phyloP scores from a whole-genome alignment of 35 echinoderm and acorn worm species.

The Heliocidaris tuberculata region DNA sequence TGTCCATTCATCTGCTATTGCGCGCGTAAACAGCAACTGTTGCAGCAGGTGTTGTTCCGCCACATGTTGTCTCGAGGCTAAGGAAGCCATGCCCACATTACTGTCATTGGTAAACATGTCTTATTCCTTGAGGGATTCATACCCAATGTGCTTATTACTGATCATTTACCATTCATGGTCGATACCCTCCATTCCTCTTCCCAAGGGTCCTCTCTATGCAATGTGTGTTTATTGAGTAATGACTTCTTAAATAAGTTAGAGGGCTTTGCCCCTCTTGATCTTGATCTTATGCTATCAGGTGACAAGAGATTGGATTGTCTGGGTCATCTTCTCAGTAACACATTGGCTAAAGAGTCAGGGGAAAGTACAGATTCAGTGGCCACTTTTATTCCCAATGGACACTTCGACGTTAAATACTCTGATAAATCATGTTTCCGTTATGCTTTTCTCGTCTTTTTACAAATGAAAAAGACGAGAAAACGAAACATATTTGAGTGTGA shows the following conservation, averaged over 20 bases:
- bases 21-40: too few relatives aligned
- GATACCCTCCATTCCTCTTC: not conserved
- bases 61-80: too few relatives aligned
- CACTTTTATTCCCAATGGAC: not conserved
- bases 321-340: not conserved
- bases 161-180: not conserved
- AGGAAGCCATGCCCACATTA: too few relatives aligned
- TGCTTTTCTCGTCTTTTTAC: too few relatives aligned
- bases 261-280: not conserved
- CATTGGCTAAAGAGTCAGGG: not conserved
- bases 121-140: not conserved
- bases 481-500: too few relatives aligned
- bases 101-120: not conserved
- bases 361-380: not conserved
- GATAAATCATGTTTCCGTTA: not conserved
- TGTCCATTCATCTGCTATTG: too few relatives aligned
- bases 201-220: not conserved
- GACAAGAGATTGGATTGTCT: not conserved
- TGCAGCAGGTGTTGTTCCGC: too few relatives aligned
- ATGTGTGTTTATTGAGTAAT: constrained; percentile 6
- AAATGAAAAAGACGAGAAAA: too few relatives aligned
- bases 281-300: not conserved
- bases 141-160: not conserved
- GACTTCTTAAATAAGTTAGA: not conserved
- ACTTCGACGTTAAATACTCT: not conserved